phyloP scores from a whole-genome alignment of 1,140 invertebrate species.

The Euura saliciscinereae region DNA sequence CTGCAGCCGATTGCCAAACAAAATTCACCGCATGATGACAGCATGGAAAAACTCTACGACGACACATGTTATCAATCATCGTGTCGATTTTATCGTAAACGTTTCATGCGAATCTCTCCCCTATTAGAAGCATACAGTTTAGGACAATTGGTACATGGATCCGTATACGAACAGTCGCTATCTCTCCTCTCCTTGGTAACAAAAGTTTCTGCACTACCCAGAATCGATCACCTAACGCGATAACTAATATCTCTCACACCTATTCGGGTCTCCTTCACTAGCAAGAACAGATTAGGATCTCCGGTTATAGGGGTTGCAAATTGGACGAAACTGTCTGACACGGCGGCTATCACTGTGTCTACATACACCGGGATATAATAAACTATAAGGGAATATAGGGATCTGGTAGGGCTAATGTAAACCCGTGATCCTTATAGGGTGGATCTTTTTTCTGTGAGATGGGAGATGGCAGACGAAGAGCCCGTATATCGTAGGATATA shows the following conservation, averaged over 20 bases:
- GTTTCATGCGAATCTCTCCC: not conserved
- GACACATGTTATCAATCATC: not conserved
- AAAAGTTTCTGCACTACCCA: not conserved
- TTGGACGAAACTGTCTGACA: conserved; percentile 4
- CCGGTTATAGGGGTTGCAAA: not conserved
- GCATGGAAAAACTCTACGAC: not conserved
- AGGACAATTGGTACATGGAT: not conserved
- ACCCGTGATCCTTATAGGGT: conserved; percentile 3
- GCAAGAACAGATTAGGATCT: not conserved
- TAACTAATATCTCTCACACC: not conserved
- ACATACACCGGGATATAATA: not conserved
- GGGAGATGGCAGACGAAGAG: no score
- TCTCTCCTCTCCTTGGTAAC: not conserved
- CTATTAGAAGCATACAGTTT: not conserved
- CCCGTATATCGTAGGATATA: not conserved
- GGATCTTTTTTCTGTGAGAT: not conserved
- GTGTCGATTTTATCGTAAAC: not conserved
- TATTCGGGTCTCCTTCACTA: not conserved
- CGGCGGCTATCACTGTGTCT: not conserved
- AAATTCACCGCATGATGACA: not conserved
- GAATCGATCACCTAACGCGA: not conserved
- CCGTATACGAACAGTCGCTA: not conserved
- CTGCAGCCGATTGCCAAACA: not conserved
- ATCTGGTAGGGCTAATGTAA: not conserved
- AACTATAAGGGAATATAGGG: conserved; percentile 1